A percentile compares a stretch with the other conserved stretches of the same genome.
phyloP scores from a whole-genome alignment of 2,113 vertebrate genomes.

The Sceloporus tristichus region DNA sequence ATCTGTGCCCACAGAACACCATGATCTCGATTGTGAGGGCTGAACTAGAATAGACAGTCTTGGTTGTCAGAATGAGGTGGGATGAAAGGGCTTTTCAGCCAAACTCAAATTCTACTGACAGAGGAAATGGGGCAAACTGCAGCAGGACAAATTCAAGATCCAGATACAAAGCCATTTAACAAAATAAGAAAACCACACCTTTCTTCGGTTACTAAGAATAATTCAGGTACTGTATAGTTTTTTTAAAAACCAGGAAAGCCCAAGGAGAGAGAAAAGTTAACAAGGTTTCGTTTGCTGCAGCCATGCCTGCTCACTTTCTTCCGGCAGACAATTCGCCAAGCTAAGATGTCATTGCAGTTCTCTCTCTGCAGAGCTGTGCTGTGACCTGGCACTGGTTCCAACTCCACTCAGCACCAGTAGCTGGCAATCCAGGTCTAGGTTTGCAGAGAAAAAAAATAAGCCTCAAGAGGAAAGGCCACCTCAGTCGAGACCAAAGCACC shows the following conservation, averaged over 20 bases:
- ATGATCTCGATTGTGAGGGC: background rate
- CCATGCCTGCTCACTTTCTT: background rate
- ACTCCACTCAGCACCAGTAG: constrained; percentile 24
- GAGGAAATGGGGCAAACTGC: background rate
- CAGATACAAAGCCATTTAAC: background rate
- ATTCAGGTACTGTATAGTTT: background rate
- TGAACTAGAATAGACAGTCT: background rate
- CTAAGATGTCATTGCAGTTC: constrained; percentile 22
- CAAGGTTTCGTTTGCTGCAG: background rate
- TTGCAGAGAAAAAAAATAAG: background rate
- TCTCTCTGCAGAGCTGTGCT: constrained; percentile 31
- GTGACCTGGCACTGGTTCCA: constrained; percentile 7
- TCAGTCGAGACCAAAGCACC: background rate
- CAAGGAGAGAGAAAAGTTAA: background rate
- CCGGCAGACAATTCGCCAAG: background rate
- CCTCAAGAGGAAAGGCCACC: background rate
- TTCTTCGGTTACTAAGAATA: background rate
- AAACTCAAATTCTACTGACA: background rate
- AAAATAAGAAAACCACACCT: background rate
- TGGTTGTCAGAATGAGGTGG: background rate
- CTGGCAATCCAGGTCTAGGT: background rate
- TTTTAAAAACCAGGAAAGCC: background rate
- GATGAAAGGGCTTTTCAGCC: background rate
- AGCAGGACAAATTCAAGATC: background rate
- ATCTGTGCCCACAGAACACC: background rate